These are phyloP conservation scores for Chrysolina americana DNA, from an alignment of 2,888 invertebrate genomes.

Conservation along the genomic window DNA sequence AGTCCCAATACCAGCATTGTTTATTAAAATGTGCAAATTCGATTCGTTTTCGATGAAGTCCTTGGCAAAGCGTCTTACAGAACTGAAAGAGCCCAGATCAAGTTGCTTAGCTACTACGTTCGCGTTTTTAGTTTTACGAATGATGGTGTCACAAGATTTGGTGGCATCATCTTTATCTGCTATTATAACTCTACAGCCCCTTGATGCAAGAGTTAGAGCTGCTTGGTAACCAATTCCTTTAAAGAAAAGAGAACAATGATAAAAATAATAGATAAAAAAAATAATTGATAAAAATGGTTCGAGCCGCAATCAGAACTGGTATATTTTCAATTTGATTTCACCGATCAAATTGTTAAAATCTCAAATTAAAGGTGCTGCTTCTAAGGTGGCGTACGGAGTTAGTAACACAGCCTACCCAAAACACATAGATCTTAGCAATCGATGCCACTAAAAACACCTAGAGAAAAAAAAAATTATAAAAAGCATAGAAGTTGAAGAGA, in stretches of 20 bases:
- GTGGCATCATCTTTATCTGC: conserved; percentile 69
- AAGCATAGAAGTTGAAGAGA: no score
- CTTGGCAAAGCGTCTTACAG: conserved; percentile 75
- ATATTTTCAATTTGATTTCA: no score
- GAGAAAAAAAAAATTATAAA: no score
- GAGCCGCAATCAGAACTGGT: no score
- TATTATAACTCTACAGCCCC: conserved; percentile 72
- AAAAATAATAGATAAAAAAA: background rate
- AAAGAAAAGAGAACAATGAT: conserved; percentile 17
- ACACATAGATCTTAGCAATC: no score
- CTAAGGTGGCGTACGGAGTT: no score
- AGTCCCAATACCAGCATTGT: conserved; percentile 76
- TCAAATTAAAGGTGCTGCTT: no score
- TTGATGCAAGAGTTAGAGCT: conserved; percentile 67
- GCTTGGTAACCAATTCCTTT: conserved; percentile 69
- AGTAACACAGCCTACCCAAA: no score
- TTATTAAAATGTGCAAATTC: conserved; percentile 76
- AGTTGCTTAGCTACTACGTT: conserved; percentile 68
- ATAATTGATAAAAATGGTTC: no score
- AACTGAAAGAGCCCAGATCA: conserved; percentile 72
- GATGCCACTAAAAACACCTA: no score
- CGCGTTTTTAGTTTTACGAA: conserved; percentile 61
- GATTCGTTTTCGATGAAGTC: conserved; percentile 72
- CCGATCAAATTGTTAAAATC: no score
- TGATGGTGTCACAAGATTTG: conserved; percentile 60